A percentile compares a stretch with the other conserved stretches of the same genome.
phyloP scores from a whole-genome alignment of 1,140 invertebrate genomes.

The Pseudobourletiella spinata region DNA sequence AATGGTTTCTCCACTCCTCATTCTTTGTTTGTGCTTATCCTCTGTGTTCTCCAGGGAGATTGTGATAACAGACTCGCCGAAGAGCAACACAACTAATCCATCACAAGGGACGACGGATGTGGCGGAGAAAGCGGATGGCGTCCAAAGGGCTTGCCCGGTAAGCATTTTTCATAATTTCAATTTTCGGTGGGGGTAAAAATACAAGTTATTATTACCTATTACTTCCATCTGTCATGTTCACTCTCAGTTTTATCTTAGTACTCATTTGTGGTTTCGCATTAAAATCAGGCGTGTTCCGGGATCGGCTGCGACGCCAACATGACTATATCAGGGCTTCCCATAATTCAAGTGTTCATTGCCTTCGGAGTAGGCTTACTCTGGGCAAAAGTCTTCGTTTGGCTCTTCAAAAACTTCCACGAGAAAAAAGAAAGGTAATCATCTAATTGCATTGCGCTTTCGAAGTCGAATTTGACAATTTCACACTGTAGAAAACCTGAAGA shows the following conservation, averaged over 20 bases:
- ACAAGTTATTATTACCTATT: not conserved
- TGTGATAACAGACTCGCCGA: not conserved
- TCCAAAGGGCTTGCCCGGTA: not conserved
- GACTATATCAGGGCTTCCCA: constrained; percentile 9
- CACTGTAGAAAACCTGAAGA: too few relatives aligned
- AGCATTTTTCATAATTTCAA: not conserved
- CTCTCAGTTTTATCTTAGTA: not conserved
- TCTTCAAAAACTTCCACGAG: constrained; percentile 1
- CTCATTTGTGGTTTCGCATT: not conserved
- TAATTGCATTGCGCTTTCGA: not conserved
- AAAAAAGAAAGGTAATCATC: not conserved
- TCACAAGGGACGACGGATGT: not conserved
- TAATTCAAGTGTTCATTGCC: constrained; percentile 13
- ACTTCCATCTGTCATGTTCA: too few relatives aligned
- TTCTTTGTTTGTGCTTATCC: not conserved
- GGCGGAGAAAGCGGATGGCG: not conserved
- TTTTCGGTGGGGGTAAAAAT: too few relatives aligned
- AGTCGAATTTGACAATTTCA: too few relatives aligned
- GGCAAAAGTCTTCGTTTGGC: constrained; percentile 10
- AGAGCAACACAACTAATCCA: not conserved
- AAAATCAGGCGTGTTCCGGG: not conserved
- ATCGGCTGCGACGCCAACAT: not conserved
- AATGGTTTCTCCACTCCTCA: not conserved
- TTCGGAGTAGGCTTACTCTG: constrained; percentile 2
- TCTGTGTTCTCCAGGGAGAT: not conserved